phyloP scores from a whole-genome alignment of 2,888 invertebrate species.

The Hedya salicella region DNA sequence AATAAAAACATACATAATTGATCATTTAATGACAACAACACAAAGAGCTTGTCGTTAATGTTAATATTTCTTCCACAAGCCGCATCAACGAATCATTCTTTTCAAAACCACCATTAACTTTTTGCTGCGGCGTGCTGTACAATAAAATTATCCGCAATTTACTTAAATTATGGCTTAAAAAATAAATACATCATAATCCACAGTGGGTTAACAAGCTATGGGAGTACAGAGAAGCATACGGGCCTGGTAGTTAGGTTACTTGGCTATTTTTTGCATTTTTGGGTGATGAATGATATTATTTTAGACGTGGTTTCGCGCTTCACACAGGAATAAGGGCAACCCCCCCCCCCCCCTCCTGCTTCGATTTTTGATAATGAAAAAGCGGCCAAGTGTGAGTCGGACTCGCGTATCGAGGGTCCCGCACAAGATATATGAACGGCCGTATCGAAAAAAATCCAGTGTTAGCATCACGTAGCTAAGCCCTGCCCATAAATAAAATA shows the following conservation, averaged over 20 bases:
- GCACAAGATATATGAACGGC: too few relatives aligned
- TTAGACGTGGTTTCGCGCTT: not conserved
- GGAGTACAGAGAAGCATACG: not conserved
- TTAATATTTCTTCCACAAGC: constrained; percentile 9
- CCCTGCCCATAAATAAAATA: too few relatives aligned
- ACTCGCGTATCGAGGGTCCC: too few relatives aligned
- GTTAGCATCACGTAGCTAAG: too few relatives aligned
- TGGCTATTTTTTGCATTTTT: not conserved
- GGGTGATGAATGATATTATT: not conserved
- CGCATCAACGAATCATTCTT: constrained; percentile 18
- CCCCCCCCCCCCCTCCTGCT: too few relatives aligned
- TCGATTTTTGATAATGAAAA: too few relatives aligned
- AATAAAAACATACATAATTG: not conserved
- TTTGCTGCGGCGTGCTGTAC: constrained; percentile 34
- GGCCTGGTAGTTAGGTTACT: not conserved
- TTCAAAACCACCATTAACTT: constrained; percentile 28
- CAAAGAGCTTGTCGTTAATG: constrained; percentile 1
- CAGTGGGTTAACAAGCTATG: constrained; percentile 28
- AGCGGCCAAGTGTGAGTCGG: too few relatives aligned
- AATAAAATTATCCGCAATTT: constrained; percentile 40
- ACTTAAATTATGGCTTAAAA: constrained; percentile 40
- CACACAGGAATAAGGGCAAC: too few relatives aligned
- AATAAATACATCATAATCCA: constrained; percentile 42
- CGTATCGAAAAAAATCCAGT: too few relatives aligned
- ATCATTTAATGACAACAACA: not conserved